Conservation (phyloP, 2,797 vertebrate genomes). For the Dendrocincla fuliginosa region DNA sequence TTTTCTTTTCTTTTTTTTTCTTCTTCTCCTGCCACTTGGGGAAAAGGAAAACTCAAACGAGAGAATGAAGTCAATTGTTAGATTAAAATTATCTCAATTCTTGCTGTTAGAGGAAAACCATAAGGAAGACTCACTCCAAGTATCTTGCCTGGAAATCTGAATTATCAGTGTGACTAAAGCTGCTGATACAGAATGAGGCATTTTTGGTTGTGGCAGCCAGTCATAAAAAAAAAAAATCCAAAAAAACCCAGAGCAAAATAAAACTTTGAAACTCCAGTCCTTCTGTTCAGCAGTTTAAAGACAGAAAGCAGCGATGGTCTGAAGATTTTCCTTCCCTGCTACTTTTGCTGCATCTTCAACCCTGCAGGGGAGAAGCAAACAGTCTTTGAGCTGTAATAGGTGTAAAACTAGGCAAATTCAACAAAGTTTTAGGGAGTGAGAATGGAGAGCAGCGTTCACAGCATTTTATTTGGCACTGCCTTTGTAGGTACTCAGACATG, state of each 20-base stretch:
- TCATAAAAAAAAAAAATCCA: not conserved
- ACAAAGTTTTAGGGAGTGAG: constrained; percentile 15
- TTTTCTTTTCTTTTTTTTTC: not conserved
- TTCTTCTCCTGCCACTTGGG: not conserved
- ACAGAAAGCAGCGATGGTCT: not conserved
- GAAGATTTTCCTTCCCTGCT: not conserved
- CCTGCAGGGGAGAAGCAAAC: constrained; percentile 19
- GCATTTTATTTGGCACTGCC: constrained; percentile 13
- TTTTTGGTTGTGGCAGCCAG: not conserved
- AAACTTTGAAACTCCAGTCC: not conserved
- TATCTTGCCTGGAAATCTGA: constrained; percentile 32
- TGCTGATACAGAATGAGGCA: not conserved
- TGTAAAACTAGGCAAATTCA: constrained; percentile 52
- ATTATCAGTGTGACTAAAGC: not conserved
- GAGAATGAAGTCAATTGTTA: not conserved
- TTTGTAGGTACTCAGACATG: not conserved
- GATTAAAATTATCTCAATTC: not conserved
- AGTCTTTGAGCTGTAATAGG: constrained; percentile 39
- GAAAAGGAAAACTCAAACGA: not conserved
- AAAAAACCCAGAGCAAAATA: not conserved
- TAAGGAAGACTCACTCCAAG: not conserved
- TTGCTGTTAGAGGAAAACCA: not conserved
- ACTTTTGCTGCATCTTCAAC: not conserved
- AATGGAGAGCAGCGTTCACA: not conserved
- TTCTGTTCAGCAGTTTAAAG: constrained; percentile 4